Evolutionary conservation across 2,113 vertebrate species (phyloP).

Genomic region (Campylorhamphus procurvoides): DNA sequence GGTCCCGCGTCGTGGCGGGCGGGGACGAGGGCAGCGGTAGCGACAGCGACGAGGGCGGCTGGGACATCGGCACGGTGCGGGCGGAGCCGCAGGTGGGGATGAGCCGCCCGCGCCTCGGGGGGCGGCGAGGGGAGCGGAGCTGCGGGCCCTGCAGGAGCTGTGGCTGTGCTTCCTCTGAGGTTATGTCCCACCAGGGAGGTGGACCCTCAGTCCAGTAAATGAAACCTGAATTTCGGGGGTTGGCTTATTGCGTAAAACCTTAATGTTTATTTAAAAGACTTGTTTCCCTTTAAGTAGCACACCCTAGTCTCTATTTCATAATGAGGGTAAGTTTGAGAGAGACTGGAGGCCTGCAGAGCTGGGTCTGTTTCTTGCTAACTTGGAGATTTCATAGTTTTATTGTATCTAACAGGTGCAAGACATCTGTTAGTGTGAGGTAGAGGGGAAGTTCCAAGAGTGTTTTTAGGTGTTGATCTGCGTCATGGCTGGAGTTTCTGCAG

Average conservation of each 20-base stretch:
- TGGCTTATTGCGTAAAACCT: fast-evolving
- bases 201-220: fast-evolving
- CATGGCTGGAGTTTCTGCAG: neutral
- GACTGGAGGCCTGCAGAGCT: fast-evolving
- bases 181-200: fast-evolving
- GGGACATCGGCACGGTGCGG: conserved; percentile 66
- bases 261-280: neutral
- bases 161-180: fast-evolving
- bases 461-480: neutral
- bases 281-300: neutral
- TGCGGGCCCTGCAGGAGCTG: fast-evolving
- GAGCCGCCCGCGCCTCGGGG: no score
- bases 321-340: neutral
- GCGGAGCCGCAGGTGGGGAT: conserved; percentile 34
- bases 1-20: neutral
- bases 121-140: neutral
- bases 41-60: conserved; percentile 71
- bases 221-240: fast-evolving
- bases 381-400: neutral
- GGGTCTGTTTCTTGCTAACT: fast-evolving
- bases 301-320: fast-evolving
- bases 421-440: neutral
- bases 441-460: neutral
- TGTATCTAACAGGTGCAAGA: neutral
- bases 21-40: conserved; percentile 71